Evolutionary conservation across 2,113 vertebrate species (phyloP).

Genomic region (Chloroceryle aenea): DNA sequence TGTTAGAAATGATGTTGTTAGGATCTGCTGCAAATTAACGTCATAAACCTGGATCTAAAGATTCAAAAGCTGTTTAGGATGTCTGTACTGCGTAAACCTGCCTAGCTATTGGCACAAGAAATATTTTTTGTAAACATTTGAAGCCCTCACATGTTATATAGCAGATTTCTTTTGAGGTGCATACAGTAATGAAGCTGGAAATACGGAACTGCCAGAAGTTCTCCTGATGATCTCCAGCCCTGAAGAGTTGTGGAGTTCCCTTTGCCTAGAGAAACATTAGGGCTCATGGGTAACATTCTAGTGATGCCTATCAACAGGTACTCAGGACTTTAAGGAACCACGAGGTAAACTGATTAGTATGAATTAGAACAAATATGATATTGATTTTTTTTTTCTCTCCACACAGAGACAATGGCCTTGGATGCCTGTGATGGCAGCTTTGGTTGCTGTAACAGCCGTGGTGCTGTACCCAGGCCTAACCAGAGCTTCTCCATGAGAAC

Average conservation of each 20-base stretch:
- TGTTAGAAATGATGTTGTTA: conserved; percentile 1
- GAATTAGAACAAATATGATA: conserved; percentile 75
- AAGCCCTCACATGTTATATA: neutral
- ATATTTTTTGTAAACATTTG: neutral
- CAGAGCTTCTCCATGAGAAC: conserved; percentile 90
- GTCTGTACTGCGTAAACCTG: neutral
- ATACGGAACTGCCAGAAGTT: neutral
- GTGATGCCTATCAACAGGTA: conserved; percentile 51
- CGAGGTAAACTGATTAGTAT: conserved; percentile 57
- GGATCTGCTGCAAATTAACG: neutral
- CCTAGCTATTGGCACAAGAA: neutral
- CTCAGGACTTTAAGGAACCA: conserved; percentile 66
- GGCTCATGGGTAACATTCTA: neutral
- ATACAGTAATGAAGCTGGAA: neutral
- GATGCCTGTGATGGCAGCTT: conserved; percentile 96
- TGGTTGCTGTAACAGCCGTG: conserved; percentile 93
- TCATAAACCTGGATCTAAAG: neutral
- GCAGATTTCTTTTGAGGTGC: conserved; percentile 7
- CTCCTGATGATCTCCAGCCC: neutral
- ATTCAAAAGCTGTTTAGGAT: conserved; percentile 12
- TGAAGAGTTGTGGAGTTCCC: neutral
- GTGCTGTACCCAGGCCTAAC: conserved; percentile 95
- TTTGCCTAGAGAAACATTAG: neutral
- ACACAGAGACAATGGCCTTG: conserved; percentile 96
- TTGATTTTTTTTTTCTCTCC: conserved; percentile 82